Percentiles rank a stretch among this genome's conserved stretches.
These are phyloP conservation scores for Pelusios castaneus DNA, from an alignment of 2,113 vertebrate genomes.

Conservation along the genomic window DNA sequence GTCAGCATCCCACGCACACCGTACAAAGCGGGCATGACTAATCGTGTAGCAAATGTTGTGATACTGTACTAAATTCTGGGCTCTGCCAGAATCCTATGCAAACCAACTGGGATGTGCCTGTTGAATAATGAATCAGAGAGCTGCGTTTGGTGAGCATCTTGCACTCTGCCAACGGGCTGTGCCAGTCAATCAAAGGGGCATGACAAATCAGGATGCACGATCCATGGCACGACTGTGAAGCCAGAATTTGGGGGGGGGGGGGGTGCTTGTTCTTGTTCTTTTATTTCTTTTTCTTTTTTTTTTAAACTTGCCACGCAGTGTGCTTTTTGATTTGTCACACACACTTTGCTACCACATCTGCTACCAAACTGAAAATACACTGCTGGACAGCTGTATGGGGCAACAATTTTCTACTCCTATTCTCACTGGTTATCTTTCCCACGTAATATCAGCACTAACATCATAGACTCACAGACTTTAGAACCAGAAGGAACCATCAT, in stretches of 20 bases:
- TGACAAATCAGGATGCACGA: background rate
- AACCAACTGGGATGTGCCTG: background rate
- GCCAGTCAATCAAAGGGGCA: background rate
- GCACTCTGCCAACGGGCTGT: background rate
- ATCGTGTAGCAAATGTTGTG: background rate
- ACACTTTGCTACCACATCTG: background rate
- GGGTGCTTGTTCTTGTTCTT: background rate
- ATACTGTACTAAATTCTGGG: background rate
- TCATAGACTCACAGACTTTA: background rate
- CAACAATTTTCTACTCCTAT: background rate
- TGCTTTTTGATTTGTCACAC: slow-evolving; percentile 23
- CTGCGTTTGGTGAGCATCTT: background rate
- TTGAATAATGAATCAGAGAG: background rate
- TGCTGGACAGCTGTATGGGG: background rate
- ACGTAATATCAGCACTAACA: background rate
- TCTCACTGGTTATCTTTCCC: background rate
- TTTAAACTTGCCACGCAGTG: background rate
- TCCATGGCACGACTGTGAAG: background rate
- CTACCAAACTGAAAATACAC: background rate
- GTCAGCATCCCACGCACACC: background rate
- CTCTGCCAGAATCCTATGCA: background rate
- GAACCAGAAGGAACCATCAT: background rate
- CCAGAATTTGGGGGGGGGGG: background rate
- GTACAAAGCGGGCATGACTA: background rate
- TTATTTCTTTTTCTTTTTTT: background rate